phyloP scores from a whole-genome alignment of 1,140 invertebrate species.

The Temnothorax curvispinosus region DNA sequence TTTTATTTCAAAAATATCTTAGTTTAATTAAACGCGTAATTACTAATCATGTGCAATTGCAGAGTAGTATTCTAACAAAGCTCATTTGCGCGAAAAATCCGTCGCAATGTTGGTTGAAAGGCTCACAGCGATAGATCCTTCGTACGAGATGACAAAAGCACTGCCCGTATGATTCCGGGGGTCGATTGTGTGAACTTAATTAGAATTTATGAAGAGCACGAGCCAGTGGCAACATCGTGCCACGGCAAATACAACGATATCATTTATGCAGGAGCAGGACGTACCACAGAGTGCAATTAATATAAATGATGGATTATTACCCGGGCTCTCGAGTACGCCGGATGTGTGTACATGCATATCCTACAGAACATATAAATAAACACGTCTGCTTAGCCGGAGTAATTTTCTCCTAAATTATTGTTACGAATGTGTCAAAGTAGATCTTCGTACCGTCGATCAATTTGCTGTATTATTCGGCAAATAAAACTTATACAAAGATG shows the following conservation, averaged over 20 bases:
- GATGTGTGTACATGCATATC: conserved; percentile 67
- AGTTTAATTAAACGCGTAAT: conserved; percentile 20
- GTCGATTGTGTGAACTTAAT: conserved; percentile 82
- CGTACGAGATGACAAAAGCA: conserved; percentile 34
- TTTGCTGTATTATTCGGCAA: neutral
- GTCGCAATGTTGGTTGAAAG: neutral
- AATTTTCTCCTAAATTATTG: conserved; percentile 46
- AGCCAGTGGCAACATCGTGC: conserved; percentile 63
- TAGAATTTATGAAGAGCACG: conserved; percentile 83
- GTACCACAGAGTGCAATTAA: conserved; percentile 81
- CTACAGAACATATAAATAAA: conserved; percentile 44
- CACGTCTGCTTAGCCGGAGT: neutral
- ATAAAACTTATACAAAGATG: neutral
- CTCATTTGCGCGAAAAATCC: neutral
- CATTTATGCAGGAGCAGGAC: conserved; percentile 78
- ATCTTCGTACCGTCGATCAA: neutral
- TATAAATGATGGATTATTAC: conserved; percentile 83
- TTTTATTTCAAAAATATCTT: conserved; percentile 4
- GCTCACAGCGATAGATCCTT: neutral
- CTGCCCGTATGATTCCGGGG: conserved; percentile 54
- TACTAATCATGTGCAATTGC: neutral
- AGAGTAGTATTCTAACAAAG: neutral
- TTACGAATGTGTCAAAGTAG: neutral
- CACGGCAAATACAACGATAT: conserved; percentile 79
- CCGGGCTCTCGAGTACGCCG: conserved; percentile 70